A percentile compares a stretch with the other conserved stretches of the same genome.
Conservation (phyloP, 1,140 invertebrate species). For the Philotrypesis tridentata region DNA sequence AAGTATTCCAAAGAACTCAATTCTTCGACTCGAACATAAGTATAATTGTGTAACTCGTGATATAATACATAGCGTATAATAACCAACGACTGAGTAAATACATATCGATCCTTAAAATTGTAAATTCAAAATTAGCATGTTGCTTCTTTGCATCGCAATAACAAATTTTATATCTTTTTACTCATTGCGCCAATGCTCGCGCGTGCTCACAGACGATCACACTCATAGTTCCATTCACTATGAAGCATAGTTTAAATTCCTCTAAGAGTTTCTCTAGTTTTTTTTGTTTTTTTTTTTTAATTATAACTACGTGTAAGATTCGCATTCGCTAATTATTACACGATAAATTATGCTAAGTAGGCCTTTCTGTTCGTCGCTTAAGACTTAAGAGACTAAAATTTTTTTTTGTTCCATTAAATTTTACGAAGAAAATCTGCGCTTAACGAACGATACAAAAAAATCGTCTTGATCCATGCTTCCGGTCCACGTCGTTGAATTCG, state of each 20-base stretch:
- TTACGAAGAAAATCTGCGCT: conserved; percentile 31
- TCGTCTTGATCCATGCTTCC: conserved; percentile 31
- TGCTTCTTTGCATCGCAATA: not conserved
- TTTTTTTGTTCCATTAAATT: conserved; percentile 29
- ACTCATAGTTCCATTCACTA: conserved; percentile 32
- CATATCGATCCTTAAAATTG: not conserved
- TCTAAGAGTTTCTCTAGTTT: conserved; percentile 26
- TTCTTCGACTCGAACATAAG: not conserved
- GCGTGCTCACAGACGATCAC: conserved; percentile 30
- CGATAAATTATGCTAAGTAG: conserved; percentile 59
- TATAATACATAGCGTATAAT: not conserved
- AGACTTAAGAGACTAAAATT: conserved; percentile 51
- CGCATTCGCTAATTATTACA: conserved; percentile 50
- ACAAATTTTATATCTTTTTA: not conserved
- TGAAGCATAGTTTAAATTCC: conserved; percentile 40
- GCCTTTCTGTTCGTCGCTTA: conserved; percentile 65
- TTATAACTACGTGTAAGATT: conserved; percentile 36
- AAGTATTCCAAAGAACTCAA: not conserved
- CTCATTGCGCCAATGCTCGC: conserved; percentile 14
- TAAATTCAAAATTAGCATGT: conserved; percentile 2
- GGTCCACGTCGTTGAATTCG: conserved; percentile 32
- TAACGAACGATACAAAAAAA: conserved; percentile 37
- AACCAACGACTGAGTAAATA: conserved; percentile 16
- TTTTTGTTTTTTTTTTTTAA: conserved; percentile 24
- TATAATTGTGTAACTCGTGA: not conserved